Percentiles rank a stretch among this genome's conserved stretches.
These are phyloP conservation scores for Corythornis vintsioides DNA, from an alignment of 2,113 vertebrate species.

Conservation along the genomic window DNA sequence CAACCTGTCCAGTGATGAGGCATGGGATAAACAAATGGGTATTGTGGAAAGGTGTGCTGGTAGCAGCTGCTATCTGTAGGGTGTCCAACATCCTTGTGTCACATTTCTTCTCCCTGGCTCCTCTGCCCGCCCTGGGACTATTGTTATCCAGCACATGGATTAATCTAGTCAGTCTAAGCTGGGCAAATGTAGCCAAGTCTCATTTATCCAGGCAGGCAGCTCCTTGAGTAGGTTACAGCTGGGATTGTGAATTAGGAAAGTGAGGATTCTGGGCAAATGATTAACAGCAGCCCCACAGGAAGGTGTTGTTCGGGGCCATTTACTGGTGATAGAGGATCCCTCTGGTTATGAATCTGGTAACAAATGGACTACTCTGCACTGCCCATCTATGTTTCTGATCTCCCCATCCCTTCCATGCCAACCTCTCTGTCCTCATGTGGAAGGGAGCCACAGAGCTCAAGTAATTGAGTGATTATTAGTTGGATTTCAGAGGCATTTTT, in stretches of 20 bases:
- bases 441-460: not conserved
- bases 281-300: not conserved
- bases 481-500: not conserved
- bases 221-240: not conserved
- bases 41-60: fast-evolving
- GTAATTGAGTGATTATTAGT: not conserved
- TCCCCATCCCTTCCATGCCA: not conserved
- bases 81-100: not conserved
- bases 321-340: not conserved
- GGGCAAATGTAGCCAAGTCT: not conserved
- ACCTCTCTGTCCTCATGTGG: not conserved
- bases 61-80: not conserved
- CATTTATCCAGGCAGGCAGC: not conserved
- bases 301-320: not conserved
- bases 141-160: not conserved
- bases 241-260: not conserved
- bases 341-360: not conserved
- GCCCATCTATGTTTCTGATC: not conserved
- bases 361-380: not conserved
- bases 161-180: not conserved
- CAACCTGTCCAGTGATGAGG: not conserved
- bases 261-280: not conserved
- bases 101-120: not conserved
- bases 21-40: not conserved
- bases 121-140: not conserved